Percentiles rank a stretch among this genome's conserved stretches.
These are phyloP conservation scores for Atrichornis clamosus DNA, from an alignment of 2,113 vertebrate genomes.

Conservation along the genomic window DNA sequence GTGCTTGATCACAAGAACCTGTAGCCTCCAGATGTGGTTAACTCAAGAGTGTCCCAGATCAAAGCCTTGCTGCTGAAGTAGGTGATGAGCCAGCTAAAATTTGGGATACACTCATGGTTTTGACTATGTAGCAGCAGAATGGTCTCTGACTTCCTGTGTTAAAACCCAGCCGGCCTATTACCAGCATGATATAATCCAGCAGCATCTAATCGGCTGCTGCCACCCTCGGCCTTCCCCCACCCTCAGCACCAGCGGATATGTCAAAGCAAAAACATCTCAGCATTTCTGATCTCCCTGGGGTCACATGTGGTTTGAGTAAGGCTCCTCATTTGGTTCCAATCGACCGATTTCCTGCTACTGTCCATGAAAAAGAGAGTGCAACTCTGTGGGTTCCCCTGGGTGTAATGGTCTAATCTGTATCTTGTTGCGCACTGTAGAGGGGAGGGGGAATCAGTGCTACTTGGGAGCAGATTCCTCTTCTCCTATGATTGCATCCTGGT, in stretches of 20 bases:
- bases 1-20: not conserved
- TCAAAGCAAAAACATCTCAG: conserved; percentile 57
- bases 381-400: conserved; percentile 58
- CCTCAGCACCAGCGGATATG: conserved; percentile 3
- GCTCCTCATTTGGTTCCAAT: conserved; percentile 74
- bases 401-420: conserved; percentile 65
- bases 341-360: conserved; percentile 74
- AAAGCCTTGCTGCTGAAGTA: not conserved
- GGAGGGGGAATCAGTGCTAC: conserved; percentile 27
- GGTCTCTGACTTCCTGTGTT: not conserved
- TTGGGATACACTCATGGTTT: not conserved
- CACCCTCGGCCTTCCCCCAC: conserved; percentile 29
- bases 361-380: conserved; percentile 65
- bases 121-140: not conserved
- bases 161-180: not conserved
- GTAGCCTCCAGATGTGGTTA: not conserved
- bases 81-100: not conserved
- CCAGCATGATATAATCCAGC: not conserved
- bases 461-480: conserved; percentile 44
- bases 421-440: conserved; percentile 54
- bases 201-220: conserved; percentile 7
- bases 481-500: not conserved
- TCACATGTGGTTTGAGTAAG: conserved; percentile 71
- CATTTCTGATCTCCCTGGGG: conserved; percentile 42
- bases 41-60: not conserved